phyloP scores from a whole-genome alignment of 2,888 invertebrate genomes.

The Pimpla rufipes region DNA sequence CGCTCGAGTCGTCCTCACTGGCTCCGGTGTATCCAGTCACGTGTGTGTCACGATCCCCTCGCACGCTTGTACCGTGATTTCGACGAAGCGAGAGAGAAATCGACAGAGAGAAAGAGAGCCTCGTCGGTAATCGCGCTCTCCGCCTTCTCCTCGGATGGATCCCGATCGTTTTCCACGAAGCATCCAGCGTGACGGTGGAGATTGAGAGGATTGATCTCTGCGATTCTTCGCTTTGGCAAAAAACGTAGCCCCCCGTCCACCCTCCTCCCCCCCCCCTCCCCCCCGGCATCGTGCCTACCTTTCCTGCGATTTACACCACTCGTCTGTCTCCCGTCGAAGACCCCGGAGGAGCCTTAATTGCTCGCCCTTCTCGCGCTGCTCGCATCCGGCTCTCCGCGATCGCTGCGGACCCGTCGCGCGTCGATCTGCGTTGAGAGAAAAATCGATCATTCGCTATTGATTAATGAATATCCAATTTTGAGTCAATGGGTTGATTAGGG shows the following conservation, averaged over 20 bases:
- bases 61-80: constrained; percentile 48
- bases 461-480: constrained; percentile 44
- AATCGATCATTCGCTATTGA: constrained; percentile 55
- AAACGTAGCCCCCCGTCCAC: no score
- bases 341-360: constrained; percentile 65
- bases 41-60: constrained; percentile 49
- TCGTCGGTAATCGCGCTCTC: neutral
- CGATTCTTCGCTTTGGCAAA: constrained; percentile 53
- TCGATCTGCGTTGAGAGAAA: constrained; percentile 66
- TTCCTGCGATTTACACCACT: constrained; percentile 15
- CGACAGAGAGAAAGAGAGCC: neutral
- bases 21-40: neutral
- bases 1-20: constrained; percentile 15
- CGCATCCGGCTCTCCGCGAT: constrained; percentile 24
- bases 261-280: no score
- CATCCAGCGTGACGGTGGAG: constrained; percentile 23
- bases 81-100: no score
- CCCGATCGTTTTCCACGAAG: constrained; percentile 59
- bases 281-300: neutral
- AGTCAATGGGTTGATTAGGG: neutral
- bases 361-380: constrained; percentile 44
- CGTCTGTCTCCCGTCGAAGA: constrained; percentile 38
- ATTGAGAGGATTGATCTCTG: constrained; percentile 61
- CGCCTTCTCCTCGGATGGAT: constrained; percentile 25
- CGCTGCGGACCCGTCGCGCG: constrained; percentile 16